phyloP scores from a whole-genome alignment of 2,888 invertebrate species.

The Stenotaenia linearis region DNA sequence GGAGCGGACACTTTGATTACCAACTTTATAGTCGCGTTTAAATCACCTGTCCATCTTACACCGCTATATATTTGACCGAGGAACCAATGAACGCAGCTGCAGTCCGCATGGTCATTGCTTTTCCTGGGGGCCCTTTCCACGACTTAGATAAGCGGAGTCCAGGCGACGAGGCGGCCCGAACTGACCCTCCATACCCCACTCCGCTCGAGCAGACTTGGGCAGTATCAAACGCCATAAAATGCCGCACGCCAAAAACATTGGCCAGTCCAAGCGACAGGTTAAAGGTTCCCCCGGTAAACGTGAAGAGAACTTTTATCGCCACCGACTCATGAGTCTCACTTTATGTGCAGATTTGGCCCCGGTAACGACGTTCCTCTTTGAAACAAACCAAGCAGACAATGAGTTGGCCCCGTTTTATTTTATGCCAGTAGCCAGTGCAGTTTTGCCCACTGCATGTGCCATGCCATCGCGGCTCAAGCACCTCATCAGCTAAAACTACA shows the following conservation, averaged over 20 bases:
- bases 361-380: conserved; percentile 24
- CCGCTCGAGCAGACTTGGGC: background rate
- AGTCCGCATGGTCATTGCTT: conserved; percentile 19
- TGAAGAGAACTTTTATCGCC: conserved; percentile 26
- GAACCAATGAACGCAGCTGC: conserved; percentile 21
- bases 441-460: background rate
- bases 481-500: conserved; percentile 10
- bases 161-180: conserved; percentile 12
- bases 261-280: conserved; percentile 17
- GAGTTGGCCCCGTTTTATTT: conserved; percentile 21
- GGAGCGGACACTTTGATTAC: conserved; percentile 24
- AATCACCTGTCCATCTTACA: conserved; percentile 26
- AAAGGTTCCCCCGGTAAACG: conserved; percentile 24
- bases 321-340: conserved; percentile 12
- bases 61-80: conserved; percentile 13
- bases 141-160: conserved; percentile 12
- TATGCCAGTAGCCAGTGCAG: conserved; percentile 9
- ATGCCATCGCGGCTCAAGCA: background rate
- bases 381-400: conserved; percentile 26
- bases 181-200: background rate
- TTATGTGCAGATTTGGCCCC: conserved; percentile 20
- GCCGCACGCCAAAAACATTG: conserved; percentile 19
- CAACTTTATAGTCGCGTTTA: conserved; percentile 23
- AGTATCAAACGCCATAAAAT: conserved; percentile 17
- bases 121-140: conserved; percentile 8